These are phyloP conservation scores for Zonotrichia leucophrys DNA, from an alignment of 2,113 vertebrate genomes.

Conservation along the genomic window DNA sequence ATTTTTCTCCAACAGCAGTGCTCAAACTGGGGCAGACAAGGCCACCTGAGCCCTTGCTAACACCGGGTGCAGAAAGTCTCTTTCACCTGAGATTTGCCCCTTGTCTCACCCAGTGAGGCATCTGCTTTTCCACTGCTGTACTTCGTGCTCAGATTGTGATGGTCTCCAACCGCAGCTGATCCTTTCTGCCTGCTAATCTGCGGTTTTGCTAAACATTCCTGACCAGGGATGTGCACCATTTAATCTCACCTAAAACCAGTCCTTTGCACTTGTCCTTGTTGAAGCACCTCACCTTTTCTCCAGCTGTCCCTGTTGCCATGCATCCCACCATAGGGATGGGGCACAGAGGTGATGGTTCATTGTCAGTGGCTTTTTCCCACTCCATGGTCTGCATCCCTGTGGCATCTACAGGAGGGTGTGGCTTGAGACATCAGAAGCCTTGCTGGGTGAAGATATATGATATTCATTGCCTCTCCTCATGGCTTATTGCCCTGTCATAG, in stretches of 20 bases:
- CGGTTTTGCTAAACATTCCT: accelerated
- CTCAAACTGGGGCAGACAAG: not conserved
- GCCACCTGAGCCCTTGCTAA: not conserved
- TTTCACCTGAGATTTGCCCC: accelerated
- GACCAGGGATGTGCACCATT: accelerated
- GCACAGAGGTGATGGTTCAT: accelerated
- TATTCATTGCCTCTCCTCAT: constrained; percentile 50
- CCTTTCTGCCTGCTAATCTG: not conserved
- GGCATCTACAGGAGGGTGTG: not conserved
- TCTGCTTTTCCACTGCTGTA: not conserved
- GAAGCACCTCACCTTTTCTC: accelerated
- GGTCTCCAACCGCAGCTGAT: not conserved
- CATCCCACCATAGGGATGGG: not conserved
- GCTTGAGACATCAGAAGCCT: not conserved
- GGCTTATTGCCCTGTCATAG: constrained; percentile 60
- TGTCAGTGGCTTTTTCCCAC: not conserved
- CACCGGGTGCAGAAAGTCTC: not conserved
- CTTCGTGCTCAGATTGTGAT: not conserved
- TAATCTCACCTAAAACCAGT: not conserved
- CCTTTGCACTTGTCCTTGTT: not conserved
- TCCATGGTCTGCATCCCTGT: not conserved
- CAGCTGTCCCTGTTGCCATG: not conserved
- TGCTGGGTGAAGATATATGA: constrained; percentile 5
- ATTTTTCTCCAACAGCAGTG: not conserved
- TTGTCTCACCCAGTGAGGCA: not conserved